Conservation (phyloP, 2,113 vertebrate genomes). For the Eublepharis macularius region DNA sequence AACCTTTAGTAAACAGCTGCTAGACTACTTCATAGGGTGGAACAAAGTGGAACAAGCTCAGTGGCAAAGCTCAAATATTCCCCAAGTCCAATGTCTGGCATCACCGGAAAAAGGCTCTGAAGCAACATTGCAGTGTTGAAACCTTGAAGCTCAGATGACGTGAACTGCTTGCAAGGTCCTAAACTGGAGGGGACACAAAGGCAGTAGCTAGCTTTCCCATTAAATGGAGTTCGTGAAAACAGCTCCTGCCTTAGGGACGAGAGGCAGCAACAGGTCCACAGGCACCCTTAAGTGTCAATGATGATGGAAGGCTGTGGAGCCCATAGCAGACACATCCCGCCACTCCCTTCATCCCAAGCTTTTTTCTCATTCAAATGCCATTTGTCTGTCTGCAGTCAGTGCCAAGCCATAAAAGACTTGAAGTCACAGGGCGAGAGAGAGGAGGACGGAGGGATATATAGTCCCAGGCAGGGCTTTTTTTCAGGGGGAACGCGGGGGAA, state of each 20-base stretch:
- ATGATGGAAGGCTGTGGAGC: neutral
- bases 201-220: neutral
- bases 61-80: too few relatives aligned
- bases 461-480: too few relatives aligned
- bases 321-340: too few relatives aligned
- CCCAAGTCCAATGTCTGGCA: too few relatives aligned
- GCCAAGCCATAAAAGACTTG: neutral
- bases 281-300: neutral
- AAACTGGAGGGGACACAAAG: neutral
- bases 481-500: too few relatives aligned
- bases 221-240: neutral
- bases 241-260: neutral
- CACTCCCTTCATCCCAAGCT: neutral
- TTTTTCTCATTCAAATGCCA: neutral
- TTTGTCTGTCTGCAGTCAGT: neutral
- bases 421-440: neutral
- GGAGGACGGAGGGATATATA: too few relatives aligned
- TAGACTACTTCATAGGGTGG: neutral
- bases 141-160: neutral
- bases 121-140: neutral
- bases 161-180: neutral
- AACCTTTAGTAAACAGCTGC: neutral
- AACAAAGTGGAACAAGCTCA: neutral
- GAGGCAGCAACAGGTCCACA: neutral
- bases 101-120: neutral